These are phyloP conservation scores for Acleris literana DNA, from an alignment of 2,888 invertebrate species.

Conservation along the genomic window DNA sequence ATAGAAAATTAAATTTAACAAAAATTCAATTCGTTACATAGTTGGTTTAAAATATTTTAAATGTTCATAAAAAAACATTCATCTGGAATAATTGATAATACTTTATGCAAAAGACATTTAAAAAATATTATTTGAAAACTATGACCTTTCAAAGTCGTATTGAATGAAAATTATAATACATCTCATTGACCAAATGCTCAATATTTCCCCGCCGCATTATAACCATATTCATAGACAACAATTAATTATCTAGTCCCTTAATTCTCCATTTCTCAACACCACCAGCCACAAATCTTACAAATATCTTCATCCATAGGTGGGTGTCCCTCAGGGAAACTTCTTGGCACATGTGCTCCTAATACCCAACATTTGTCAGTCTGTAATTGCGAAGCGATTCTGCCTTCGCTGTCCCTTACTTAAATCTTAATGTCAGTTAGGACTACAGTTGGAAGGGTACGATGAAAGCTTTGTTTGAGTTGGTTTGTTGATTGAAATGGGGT, in stretches of 20 bases:
- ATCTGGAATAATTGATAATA: no score
- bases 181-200: no score
- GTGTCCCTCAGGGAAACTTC: constrained; percentile 49
- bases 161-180: no score
- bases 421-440: constrained; percentile 76
- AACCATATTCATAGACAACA: neutral
- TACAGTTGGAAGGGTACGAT: constrained; percentile 45
- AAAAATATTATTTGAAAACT: no score
- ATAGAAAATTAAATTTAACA: no score
- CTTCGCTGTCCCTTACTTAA: constrained; percentile 77
- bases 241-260: constrained; percentile 4
- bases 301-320: constrained; percentile 22
- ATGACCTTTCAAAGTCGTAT: no score
- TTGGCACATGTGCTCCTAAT: constrained; percentile 80
- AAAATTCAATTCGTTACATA: no score
- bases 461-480: constrained; percentile 38
- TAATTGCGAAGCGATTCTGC: constrained; percentile 81
- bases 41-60: no score
- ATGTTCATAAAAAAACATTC: no score
- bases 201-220: no score
- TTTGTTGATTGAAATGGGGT: constrained; percentile 21
- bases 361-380: constrained; percentile 81
- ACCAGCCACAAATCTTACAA: constrained; percentile 20
- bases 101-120: no score
- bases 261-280: constrained; percentile 14